Evolutionary conservation across 2,888 invertebrate genomes (phyloP), one percentile per base, ranked within the genome.

Genomic region (Ornithoptera alexandrae): DNA sequence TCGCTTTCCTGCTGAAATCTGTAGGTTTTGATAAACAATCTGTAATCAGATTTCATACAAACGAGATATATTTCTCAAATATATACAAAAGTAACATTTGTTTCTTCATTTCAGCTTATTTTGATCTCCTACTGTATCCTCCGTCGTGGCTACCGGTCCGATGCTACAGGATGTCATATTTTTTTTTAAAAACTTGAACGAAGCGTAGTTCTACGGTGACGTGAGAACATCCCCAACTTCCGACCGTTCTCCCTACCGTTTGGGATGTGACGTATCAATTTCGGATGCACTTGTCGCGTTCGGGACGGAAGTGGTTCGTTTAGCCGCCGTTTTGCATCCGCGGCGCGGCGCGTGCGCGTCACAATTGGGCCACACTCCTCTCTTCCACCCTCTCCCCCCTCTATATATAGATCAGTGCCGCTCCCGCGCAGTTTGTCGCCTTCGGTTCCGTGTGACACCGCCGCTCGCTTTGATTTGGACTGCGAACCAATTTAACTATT

Each of bases 241-340:
- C 67, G 68, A 72, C 18, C 59, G 64, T 50, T 60, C 53, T 71
- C 60, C 42, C 65, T 61, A 22, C 18, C 62, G 17, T 58, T 30
- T 39, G 57, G 62, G 59, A 62, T n/a, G 70, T 70, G 70, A 70
- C 62, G 78, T 80, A 79, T 83, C 82, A 77, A 74, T 82, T 77
- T 83, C 82, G 78, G 73, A 72, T 81, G 87, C 88, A 88, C 86
- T 88, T 85, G 86, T 83, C 79, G 85, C 65, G 56, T 74, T 82
- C 64, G 72, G 75, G 77, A 77, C 85, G 88, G 89, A 87, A 85
- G 85, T 77, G 81, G 80, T 81, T 83, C 81, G 85, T 85, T 87
- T 81, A 75, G 82, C 77, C 77, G 83, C 83, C 86, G 82, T 84
- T 81, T 86, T 82, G 82, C 81, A 83, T 84, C 83, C 82, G 82